Conservation (phyloP, 1,140 invertebrate genomes). For the Latrodectus geometricus region DNA sequence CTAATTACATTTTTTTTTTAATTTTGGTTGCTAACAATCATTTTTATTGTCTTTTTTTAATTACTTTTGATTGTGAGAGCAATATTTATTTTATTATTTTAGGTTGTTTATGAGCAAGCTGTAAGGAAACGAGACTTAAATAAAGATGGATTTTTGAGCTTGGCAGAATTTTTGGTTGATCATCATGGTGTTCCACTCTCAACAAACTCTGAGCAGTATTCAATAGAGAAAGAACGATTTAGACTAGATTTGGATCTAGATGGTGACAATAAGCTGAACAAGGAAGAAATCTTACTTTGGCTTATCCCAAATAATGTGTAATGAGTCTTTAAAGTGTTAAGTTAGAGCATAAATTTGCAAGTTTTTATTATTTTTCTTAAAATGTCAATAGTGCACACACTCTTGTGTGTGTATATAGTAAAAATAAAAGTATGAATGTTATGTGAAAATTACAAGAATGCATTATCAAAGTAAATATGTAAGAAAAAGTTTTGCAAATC, state of each 20-base stretch:
- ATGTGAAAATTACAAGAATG: no score
- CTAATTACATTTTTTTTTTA: no score
- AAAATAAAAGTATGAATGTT: no score
- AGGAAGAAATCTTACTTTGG: slow-evolving; percentile 88
- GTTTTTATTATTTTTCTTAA: no score
- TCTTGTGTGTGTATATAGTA: no score
- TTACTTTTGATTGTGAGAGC: not conserved
- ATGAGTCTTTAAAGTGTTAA: slow-evolving; percentile 67
- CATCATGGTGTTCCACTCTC: slow-evolving; percentile 34
- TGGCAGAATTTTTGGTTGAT: slow-evolving; percentile 64
- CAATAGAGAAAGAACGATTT: slow-evolving; percentile 91
- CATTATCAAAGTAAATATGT: no score
- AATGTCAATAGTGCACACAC: no score
- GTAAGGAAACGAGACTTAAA: slow-evolving; percentile 63
- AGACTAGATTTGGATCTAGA: slow-evolving; percentile 88
- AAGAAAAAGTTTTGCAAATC: no score
- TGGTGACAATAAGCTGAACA: slow-evolving; percentile 83
- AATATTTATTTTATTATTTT: slow-evolving; percentile 1
- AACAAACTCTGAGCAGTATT: slow-evolving; percentile 61
- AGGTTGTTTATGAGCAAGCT: slow-evolving; percentile 62
- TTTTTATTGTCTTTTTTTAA: not conserved
- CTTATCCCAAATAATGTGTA: slow-evolving; percentile 91
- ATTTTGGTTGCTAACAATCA: no score
- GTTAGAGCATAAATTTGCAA: no score
- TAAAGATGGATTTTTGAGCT: slow-evolving; percentile 63